A percentile compares a stretch with the other conserved stretches of the same genome.
Conservation (phyloP, 2,797 vertebrate genomes). For the Pangasius krempfi region DNA sequence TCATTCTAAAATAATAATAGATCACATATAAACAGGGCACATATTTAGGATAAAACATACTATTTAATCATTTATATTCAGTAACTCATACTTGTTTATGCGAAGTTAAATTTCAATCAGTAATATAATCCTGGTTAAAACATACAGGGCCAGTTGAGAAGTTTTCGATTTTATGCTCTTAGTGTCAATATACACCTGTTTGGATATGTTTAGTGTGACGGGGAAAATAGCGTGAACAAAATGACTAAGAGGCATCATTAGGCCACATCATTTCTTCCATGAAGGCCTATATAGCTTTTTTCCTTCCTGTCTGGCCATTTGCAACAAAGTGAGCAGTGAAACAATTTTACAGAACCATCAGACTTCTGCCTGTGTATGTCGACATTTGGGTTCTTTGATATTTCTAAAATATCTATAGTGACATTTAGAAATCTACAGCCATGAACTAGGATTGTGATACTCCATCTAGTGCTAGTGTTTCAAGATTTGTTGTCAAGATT, state of each 20-base stretch:
- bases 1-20: neutral
- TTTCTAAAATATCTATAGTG: neutral
- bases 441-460: no score
- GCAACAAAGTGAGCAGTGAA: neutral
- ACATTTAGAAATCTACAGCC: neutral
- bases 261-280: slow-evolving; percentile 42
- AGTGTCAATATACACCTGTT: neutral
- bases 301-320: slow-evolving; percentile 36
- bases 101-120: neutral
- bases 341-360: neutral
- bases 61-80: neutral
- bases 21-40: neutral
- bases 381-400: neutral
- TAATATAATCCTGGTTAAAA: neutral
- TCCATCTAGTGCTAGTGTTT: neutral
- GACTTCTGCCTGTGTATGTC: neutral
- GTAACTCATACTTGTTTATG: neutral
- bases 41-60: neutral
- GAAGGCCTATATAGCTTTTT: slow-evolving; percentile 24
- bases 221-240: neutral
- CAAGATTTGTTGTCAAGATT: neutral
- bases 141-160: neutral
- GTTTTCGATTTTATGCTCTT: neutral
- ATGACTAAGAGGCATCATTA: slow-evolving; percentile 30
- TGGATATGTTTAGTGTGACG: neutral